Percentiles rank a stretch among this genome's conserved stretches.
Evolutionary conservation across 2,797 vertebrate genomes (phyloP).

Genomic region (Erethizon dorsatum): DNA sequence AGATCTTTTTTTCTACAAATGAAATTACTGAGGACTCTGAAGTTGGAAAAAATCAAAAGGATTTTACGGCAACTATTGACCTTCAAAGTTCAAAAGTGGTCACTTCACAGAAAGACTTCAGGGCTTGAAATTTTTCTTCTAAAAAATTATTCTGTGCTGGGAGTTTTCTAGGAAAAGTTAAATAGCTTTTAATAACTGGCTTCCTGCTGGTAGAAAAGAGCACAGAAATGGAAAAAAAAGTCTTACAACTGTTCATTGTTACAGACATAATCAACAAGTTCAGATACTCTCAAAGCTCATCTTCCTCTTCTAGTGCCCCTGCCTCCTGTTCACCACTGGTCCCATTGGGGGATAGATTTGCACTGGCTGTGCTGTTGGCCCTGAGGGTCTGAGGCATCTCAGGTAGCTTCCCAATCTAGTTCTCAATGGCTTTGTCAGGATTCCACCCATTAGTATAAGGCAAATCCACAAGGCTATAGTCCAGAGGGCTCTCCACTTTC

Average conservation of each 20-base stretch:
- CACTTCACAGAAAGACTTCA: conserved; percentile 92
- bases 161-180: conserved; percentile 92
- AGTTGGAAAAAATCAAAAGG: conserved; percentile 88
- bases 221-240: conserved; percentile 92
- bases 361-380: conserved; percentile 89
- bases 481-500: conserved; percentile 92
- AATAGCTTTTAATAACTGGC: conserved; percentile 93
- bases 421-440: conserved; percentile 94
- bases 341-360: conserved; percentile 93
- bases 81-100: conserved; percentile 92
- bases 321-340: conserved; percentile 91
- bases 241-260: conserved; percentile 96
- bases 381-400: conserved; percentile 91
- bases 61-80: conserved; percentile 91
- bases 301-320: conserved; percentile 94
- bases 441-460: conserved; percentile 96
- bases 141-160: conserved; percentile 92
- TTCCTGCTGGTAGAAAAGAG: conserved; percentile 94
- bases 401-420: conserved; percentile 92
- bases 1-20: conserved; percentile 89
- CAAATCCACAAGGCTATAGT: conserved; percentile 92
- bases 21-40: conserved; percentile 91
- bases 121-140: conserved; percentile 91
- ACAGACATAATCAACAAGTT: conserved; percentile 97
- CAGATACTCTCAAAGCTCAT: conserved; percentile 96